These are phyloP conservation scores for Zapornia atra DNA, from an alignment of 2,113 vertebrate genomes.

Conservation along the genomic window DNA sequence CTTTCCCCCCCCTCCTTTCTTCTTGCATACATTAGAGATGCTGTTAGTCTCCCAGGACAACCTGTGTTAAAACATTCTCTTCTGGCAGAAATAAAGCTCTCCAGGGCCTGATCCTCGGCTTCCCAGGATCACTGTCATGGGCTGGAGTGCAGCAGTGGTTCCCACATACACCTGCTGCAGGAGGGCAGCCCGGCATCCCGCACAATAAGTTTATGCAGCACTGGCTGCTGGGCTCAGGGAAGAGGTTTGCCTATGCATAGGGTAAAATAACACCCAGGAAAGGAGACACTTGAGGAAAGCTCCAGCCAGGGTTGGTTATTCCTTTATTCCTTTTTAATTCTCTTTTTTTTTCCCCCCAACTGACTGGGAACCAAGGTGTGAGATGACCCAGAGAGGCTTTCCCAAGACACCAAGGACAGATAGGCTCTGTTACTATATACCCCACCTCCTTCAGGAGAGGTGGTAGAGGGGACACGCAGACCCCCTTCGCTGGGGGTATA, in stretches of 20 bases:
- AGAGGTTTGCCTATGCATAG: neutral
- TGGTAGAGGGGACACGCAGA: rapidly evolving
- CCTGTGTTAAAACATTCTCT: slow-evolving; percentile 15
- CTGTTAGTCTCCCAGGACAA: slow-evolving; percentile 75
- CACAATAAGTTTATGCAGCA: rapidly evolving
- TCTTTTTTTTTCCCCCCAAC: neutral
- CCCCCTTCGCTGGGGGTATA: neutral
- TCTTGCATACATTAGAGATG: slow-evolving; percentile 54
- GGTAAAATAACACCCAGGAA: neutral
- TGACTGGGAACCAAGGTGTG: neutral
- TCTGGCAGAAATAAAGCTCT: slow-evolving; percentile 1
- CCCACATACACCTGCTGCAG: neutral
- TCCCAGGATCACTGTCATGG: neutral
- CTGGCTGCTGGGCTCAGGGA: neutral
- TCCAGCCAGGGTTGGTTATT: neutral
- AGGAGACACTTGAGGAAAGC: neutral
- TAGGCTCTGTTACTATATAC: neutral
- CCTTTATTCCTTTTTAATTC: neutral
- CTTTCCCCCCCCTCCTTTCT: too few species aligned
- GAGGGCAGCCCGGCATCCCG: rapidly evolving
- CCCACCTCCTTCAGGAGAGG: neutral
- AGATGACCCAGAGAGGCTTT: neutral
- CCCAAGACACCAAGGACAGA: neutral
- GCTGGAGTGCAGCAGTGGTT: neutral
- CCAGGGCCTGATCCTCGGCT: neutral